phyloP scores from a whole-genome alignment of 2,888 invertebrate species.

The Hymenopus coronatus region DNA sequence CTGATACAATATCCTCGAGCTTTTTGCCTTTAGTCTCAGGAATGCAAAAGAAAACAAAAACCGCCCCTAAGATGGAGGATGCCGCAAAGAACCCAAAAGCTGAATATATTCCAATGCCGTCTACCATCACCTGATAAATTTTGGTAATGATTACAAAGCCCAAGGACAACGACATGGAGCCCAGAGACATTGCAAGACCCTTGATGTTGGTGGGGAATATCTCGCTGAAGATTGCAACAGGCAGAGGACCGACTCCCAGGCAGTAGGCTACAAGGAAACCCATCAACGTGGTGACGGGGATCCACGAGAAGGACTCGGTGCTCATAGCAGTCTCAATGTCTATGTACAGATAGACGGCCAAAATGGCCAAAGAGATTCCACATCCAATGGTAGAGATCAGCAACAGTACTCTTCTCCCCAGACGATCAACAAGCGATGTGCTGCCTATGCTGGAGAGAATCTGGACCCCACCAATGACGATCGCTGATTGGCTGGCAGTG shows the following conservation, averaged over 20 bases:
- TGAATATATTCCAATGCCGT: constrained; percentile 55
- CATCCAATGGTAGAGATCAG: constrained; percentile 58
- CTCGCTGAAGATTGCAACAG: constrained; percentile 62
- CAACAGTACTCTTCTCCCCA: constrained; percentile 60
- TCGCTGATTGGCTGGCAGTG: constrained; percentile 52
- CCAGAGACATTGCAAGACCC: constrained; percentile 62
- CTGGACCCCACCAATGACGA: constrained; percentile 55
- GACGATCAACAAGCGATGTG: constrained; percentile 57
- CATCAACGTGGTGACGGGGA: constrained; percentile 58
- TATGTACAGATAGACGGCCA: constrained; percentile 57
- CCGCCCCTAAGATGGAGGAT: constrained; percentile 60
- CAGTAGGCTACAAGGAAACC: constrained; percentile 61
- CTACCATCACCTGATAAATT: constrained; percentile 56
- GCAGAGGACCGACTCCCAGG: constrained; percentile 61
- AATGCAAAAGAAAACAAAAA: constrained; percentile 66
- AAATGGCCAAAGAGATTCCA: constrained; percentile 53
- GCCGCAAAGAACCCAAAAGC: constrained; percentile 74
- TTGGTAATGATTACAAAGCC: constrained; percentile 60
- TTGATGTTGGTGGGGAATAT: constrained; percentile 63
- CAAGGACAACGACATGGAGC: constrained; percentile 59
- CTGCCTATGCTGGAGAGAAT: constrained; percentile 56
- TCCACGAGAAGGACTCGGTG: constrained; percentile 51
- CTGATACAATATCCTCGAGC: constrained; percentile 52
- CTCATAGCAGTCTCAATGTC: constrained; percentile 52
- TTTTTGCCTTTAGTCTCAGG: constrained; percentile 66